Evolutionary conservation across 2,113 vertebrate species (phyloP).

Genomic region (Narcine bancroftii): DNA sequence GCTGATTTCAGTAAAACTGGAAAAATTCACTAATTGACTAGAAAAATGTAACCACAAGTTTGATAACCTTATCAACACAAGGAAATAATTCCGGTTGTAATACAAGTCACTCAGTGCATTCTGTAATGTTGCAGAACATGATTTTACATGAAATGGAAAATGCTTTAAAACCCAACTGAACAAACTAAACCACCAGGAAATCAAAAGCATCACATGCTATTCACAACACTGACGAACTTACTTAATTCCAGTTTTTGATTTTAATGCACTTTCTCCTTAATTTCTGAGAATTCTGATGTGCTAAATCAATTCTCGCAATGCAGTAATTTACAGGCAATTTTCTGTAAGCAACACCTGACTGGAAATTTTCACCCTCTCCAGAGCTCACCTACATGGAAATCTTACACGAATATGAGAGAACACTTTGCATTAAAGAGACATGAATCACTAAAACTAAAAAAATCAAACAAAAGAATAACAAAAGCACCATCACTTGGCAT

Average conservation of each 20-base stretch:
- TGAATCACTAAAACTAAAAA: background rate
- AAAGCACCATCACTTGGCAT: background rate
- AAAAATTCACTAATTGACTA: background rate
- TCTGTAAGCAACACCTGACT: background rate
- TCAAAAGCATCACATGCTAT: background rate
- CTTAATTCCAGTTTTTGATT: background rate
- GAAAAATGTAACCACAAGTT: background rate
- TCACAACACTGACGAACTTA: background rate
- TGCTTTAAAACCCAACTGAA: background rate
- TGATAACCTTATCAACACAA: background rate
- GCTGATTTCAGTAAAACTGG: background rate
- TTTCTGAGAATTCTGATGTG: background rate
- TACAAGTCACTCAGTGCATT: background rate
- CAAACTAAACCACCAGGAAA: background rate
- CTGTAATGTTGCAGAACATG: background rate
- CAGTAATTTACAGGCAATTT: background rate
- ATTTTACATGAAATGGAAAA: conserved; percentile 1
- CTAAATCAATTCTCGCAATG: background rate
- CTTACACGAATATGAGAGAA: background rate
- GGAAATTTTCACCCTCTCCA: conserved; percentile 16
- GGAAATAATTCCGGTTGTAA: background rate
- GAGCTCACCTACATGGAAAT: background rate
- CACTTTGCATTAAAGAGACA: background rate
- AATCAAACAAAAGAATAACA: background rate
- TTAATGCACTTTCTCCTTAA: background rate